These are phyloP conservation scores for Gnatocerus cornutus DNA, from an alignment of 2,888 invertebrate species.

Conservation along the genomic window DNA sequence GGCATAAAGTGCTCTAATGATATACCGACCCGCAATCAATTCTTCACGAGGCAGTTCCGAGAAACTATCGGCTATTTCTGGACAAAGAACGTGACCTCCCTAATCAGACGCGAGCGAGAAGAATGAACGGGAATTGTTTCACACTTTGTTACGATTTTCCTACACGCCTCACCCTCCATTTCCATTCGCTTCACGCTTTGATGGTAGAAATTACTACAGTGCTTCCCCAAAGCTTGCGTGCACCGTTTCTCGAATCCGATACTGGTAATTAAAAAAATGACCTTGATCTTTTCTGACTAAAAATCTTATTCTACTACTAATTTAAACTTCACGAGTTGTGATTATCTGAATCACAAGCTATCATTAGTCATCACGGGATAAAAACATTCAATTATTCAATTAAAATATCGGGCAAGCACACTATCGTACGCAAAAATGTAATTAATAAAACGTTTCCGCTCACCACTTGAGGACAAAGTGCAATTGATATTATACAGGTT, in stretches of 20 bases:
- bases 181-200: too few relatives aligned
- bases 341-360: background rate
- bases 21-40: slow-evolving; percentile 34
- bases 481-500: background rate
- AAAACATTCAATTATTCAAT: background rate
- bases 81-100: slow-evolving; percentile 31
- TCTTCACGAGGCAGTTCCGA: slow-evolving; percentile 29
- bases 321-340: background rate
- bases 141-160: background rate
- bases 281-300: too few relatives aligned
- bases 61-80: slow-evolving; percentile 32
- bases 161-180: too few relatives aligned
- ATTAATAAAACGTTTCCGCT: background rate
- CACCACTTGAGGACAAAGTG: background rate
- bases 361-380: background rate
- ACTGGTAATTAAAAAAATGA: too few relatives aligned
- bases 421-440: background rate
- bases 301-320: too few relatives aligned
- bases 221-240: too few relatives aligned
- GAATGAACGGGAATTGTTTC: background rate
- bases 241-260: too few relatives aligned
- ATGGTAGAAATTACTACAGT: too few relatives aligned
- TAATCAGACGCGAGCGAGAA: slow-evolving; percentile 13
- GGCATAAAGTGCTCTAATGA: slow-evolving; percentile 39
- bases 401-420: background rate